A percentile compares a stretch with the other conserved stretches of the same genome.
phyloP scores from a whole-genome alignment of 2,113 vertebrate genomes.

The Falcunculus frontatus region DNA sequence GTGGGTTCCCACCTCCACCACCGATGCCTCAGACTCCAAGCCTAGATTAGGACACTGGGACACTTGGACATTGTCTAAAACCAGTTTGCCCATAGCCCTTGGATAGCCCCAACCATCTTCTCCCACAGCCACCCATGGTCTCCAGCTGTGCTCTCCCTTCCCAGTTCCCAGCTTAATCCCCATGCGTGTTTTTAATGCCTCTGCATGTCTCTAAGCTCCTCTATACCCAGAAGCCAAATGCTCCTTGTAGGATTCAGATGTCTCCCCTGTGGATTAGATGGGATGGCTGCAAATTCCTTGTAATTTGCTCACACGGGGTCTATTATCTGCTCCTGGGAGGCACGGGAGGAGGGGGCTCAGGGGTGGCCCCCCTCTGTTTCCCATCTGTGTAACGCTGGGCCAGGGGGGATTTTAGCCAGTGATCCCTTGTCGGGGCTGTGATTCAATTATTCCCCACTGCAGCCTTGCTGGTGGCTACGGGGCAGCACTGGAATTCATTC shows the following conservation, averaged over 20 bases:
- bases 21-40: not conserved
- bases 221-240: constrained; percentile 5
- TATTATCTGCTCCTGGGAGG: not conserved
- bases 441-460: not conserved
- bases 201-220: constrained; percentile 26
- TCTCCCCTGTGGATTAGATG: constrained; percentile 13
- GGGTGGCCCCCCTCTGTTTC: not conserved
- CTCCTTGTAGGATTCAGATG: constrained; percentile 5
- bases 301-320: not conserved
- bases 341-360: not conserved
- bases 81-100: not conserved
- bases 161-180: constrained; percentile 34
- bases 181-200: constrained; percentile 31
- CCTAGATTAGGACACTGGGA: not conserved
- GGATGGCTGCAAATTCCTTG: constrained; percentile 36
- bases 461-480: not conserved
- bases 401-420: not conserved
- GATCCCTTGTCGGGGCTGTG: not conserved
- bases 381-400: not conserved
- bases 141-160: constrained; percentile 40
- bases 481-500: not conserved
- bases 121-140: not conserved
- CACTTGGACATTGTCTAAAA: not conserved
- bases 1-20: not conserved
- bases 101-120: not conserved